phyloP scores from a whole-genome alignment of 1,140 invertebrate genomes.

The Drosophila lacertosa region DNA sequence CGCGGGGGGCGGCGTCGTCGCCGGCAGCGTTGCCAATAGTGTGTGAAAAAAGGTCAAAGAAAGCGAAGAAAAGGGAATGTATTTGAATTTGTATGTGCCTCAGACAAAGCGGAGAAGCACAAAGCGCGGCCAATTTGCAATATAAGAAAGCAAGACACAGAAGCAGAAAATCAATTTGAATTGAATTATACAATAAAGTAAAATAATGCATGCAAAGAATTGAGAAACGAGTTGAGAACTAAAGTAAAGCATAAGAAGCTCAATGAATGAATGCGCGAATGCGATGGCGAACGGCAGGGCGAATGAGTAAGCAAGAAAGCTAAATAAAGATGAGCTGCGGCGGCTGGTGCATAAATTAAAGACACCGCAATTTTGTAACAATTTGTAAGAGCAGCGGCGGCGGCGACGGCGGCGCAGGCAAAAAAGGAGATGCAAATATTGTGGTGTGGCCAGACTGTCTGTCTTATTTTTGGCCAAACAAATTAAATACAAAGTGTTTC shows the following conservation, averaged over 20 bases:
- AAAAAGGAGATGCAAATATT: slow-evolving; percentile 48
- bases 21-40: slow-evolving; percentile 14
- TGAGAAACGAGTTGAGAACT: slow-evolving; percentile 62
- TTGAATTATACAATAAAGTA: slow-evolving; percentile 74
- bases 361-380: slow-evolving; percentile 67
- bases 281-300: slow-evolving; percentile 10
- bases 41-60: slow-evolving; percentile 39
- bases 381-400: slow-evolving; percentile 44
- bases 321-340: slow-evolving; percentile 72
- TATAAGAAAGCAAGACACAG: slow-evolving; percentile 34
- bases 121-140: slow-evolving; percentile 27
- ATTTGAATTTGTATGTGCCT: neutral
- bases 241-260: slow-evolving; percentile 49
- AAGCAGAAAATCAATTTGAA: slow-evolving; percentile 74
- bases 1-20: slow-evolving; percentile 2
- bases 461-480: slow-evolving; percentile 41
- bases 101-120: slow-evolving; percentile 20
- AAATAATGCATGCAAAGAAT: slow-evolving; percentile 40
- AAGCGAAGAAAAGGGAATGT: slow-evolving; percentile 39
- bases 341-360: slow-evolving; percentile 69
- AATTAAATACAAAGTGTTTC: slow-evolving; percentile 26
- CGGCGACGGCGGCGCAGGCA: neutral
- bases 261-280: slow-evolving; percentile 66
- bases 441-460: slow-evolving; percentile 42
- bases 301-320: slow-evolving; percentile 49